Percentiles rank a stretch among this genome's conserved stretches.
Evolutionary conservation across 1,140 invertebrate genomes (phyloP).

Genomic region (Ectropis grisescens): DNA sequence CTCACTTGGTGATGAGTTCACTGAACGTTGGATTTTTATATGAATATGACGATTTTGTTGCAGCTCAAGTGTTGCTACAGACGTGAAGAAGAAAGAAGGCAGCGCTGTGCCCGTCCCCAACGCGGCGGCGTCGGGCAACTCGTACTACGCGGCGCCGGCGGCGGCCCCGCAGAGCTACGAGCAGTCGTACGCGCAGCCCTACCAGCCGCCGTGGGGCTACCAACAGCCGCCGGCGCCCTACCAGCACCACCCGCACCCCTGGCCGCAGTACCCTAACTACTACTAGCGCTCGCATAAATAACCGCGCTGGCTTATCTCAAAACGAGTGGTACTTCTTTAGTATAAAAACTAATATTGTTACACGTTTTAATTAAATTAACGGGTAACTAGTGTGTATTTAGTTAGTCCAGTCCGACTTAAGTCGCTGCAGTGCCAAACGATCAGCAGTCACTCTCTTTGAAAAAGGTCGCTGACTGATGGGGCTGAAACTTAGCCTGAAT

Average conservation of each 20-base stretch:
- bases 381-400: too few relatives aligned
- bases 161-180: constrained; percentile 41
- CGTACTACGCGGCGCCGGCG: constrained; percentile 43
- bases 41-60: too few relatives aligned
- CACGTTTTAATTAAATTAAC: too few relatives aligned
- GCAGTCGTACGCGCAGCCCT: constrained; percentile 52
- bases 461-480: too few relatives aligned
- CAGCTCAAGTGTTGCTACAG: constrained; percentile 23
- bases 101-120: constrained; percentile 9
- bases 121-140: constrained; percentile 15
- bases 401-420: too few relatives aligned
- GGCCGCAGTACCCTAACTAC: constrained; percentile 59
- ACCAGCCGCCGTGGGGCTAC: constrained; percentile 57
- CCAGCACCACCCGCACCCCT: constrained; percentile 46
- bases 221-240: constrained; percentile 55
- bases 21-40: too few relatives aligned
- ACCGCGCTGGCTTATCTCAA: not conserved
- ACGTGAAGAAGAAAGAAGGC: constrained; percentile 45
- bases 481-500: too few relatives aligned
- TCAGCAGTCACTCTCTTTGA: too few relatives aligned
- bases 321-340: constrained; percentile 2
- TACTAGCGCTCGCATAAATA: constrained; percentile 30
- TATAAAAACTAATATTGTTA: too few relatives aligned
- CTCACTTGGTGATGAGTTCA: too few relatives aligned
- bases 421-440: too few relatives aligned